Percentiles rank a stretch among this genome's conserved stretches.
These are phyloP conservation scores for Busseola fusca DNA, from an alignment of 2,888 invertebrate species.

Conservation along the genomic window DNA sequence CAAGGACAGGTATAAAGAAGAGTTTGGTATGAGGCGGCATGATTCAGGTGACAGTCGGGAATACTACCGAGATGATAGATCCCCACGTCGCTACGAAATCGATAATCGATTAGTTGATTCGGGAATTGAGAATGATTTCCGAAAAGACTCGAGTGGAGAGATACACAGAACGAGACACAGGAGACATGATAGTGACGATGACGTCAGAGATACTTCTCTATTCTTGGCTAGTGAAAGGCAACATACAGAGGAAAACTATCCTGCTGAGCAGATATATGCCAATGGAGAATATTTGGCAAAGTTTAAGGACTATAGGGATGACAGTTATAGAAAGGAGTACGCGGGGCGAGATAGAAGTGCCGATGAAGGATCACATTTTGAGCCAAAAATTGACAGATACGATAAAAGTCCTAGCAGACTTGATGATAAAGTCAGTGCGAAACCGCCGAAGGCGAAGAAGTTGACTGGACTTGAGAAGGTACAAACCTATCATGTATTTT, in stretches of 20 bases:
- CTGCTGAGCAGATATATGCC: conserved; percentile 85
- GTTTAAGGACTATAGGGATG: conserved; percentile 77
- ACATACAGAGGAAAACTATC: conserved; percentile 91
- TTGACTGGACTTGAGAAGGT: conserved; percentile 93
- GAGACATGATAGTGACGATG: conserved; percentile 91
- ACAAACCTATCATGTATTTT: background rate
- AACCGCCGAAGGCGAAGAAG: conserved; percentile 91
- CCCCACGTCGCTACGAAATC: conserved; percentile 84
- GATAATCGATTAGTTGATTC: conserved; percentile 93
- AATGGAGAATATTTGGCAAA: conserved; percentile 82
- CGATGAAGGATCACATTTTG: conserved; percentile 91
- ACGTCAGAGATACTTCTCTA: conserved; percentile 91
- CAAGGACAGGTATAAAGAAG: conserved; percentile 81
- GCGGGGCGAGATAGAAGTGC: conserved; percentile 87
- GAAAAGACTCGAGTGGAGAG: conserved; percentile 91
- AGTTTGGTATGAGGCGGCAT: conserved; percentile 81
- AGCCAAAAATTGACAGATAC: conserved; percentile 90
- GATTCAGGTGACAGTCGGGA: conserved; percentile 87
- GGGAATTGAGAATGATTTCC: conserved; percentile 94
- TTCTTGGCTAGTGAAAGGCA: conserved; percentile 93
- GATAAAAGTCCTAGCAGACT: conserved; percentile 86
- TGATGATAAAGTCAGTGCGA: conserved; percentile 87
- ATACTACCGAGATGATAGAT: conserved; percentile 81
- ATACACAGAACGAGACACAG: conserved; percentile 76
- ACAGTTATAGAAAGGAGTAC: conserved; percentile 80